phyloP scores from a whole-genome alignment of 2,888 invertebrate genomes.

The Drosophila infuscata region DNA sequence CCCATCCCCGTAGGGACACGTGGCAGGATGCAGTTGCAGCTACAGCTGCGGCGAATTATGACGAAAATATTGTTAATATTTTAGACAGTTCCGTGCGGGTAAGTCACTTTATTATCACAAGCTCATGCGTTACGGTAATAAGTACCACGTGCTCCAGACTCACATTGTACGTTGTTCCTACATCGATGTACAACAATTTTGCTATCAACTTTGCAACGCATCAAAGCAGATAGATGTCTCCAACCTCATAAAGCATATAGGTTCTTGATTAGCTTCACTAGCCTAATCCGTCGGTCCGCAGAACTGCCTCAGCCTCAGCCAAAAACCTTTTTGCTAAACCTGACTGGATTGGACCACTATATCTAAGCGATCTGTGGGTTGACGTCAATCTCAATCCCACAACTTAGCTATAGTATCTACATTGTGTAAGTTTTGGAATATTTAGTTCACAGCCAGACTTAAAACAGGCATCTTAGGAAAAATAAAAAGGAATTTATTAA shows the following conservation, averaged over 20 bases:
- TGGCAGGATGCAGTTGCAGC: conserved; percentile 26
- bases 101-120: conserved; percentile 27
- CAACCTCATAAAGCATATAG: background rate
- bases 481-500: no score
- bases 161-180: background rate
- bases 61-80: conserved; percentile 47
- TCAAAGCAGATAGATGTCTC: background rate
- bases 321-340: background rate
- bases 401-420: background rate
- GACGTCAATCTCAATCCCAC: background rate
- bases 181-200: background rate
- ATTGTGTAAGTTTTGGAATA: background rate
- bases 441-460: background rate
- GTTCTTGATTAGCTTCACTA: background rate
- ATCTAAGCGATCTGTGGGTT: background rate
- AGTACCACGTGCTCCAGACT: conserved; percentile 10
- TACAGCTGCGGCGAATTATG: conserved; percentile 22
- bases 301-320: background rate
- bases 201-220: background rate
- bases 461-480: background rate
- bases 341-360: background rate
- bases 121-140: conserved; percentile 40
- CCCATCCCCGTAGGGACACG: background rate
- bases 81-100: conserved; percentile 5
- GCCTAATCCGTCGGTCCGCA: background rate